Conservation (phyloP, 2,888 invertebrate genomes). For the Lomographa bimaculata region DNA sequence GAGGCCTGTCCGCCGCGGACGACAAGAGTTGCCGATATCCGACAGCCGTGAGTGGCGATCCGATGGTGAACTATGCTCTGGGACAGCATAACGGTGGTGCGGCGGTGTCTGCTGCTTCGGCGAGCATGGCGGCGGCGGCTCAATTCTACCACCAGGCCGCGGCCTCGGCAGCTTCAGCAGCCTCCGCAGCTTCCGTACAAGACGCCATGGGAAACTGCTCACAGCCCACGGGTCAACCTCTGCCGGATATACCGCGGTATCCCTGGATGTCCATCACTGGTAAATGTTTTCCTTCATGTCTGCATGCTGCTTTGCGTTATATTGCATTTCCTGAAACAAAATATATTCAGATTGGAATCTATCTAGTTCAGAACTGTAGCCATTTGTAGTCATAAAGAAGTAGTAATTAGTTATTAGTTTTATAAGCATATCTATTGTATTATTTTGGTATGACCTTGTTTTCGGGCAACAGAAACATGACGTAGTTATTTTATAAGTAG, state of each 20-base stretch:
- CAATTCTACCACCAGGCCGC: slow-evolving; percentile 95
- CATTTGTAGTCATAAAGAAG: too few relatives aligned
- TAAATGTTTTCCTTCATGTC: slow-evolving; percentile 82
- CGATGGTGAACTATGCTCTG: slow-evolving; percentile 92
- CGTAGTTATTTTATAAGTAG: slow-evolving; percentile 11
- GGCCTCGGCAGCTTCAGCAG: slow-evolving; percentile 89
- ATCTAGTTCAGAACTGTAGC: too few relatives aligned
- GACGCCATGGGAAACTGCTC: slow-evolving; percentile 93
- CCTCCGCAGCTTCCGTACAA: slow-evolving; percentile 90
- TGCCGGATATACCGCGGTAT: slow-evolving; percentile 96
- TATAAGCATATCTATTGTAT: too few relatives aligned
- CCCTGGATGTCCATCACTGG: slow-evolving; percentile 99
- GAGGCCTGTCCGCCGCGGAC: slow-evolving; percentile 85
- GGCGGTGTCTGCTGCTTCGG: slow-evolving; percentile 86
- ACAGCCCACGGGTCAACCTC: slow-evolving; percentile 92
- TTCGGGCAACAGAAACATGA: slow-evolving; percentile 5
- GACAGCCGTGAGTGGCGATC: slow-evolving; percentile 85
- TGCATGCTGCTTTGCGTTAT: slow-evolving; percentile 52
- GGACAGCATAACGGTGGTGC: slow-evolving; percentile 89
- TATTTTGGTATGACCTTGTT: slow-evolving; percentile 26
- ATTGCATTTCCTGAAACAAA: slow-evolving; percentile 37
- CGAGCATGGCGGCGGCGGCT: slow-evolving; percentile 88
- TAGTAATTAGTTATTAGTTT: too few relatives aligned
- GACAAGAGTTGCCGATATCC: slow-evolving; percentile 94
- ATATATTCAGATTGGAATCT: slow-evolving; percentile 20